Base-by-base conservation (phyloP, 2,113 vertebrate genomes). In the Nansenia antarctica region DNA sequence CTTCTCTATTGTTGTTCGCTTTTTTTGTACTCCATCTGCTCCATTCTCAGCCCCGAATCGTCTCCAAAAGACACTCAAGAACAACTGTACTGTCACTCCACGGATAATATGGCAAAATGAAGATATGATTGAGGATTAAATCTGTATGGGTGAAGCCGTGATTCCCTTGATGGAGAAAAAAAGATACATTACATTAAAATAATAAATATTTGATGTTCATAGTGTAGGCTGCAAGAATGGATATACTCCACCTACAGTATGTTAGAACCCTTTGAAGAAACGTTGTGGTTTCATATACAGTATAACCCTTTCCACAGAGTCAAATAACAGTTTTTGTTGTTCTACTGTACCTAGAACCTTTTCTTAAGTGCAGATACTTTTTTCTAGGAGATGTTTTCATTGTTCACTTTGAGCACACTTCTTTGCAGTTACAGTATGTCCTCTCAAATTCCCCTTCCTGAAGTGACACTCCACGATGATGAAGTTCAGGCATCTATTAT, bases 1-100 rank as follows among this genome's bases (percentile, higher is more conserved):
- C 37, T 69, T 64, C 57, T 69, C 59, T 61, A 67, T 57, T 47
- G 39, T 57, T 69, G 39, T 35, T n/a, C n/a, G n/a, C n/a, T n/a
- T n/a, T n/a, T 71, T 64, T 59, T 60, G 53, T 59, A n/a, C n/a
- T 15, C 53, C 22, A 2, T 12, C 9, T 62, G 26, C 18, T 20
- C 18, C 30, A 29, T 27, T 47, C 18, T 35, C 62, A 20, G 47
- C 30, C 31, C 47, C 5, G 18, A n/a, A 31, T 62, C 22, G 24
- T n/a, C n/a, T 59, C 58, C 49, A 12, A 30, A 67, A 61, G 42
- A 72, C 53, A n/a, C 58, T 27, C 22, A 39, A n/a, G n/a, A n/a
- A n/a, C n/a, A n/a, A n/a, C n/a, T n/a, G n/a, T n/a, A n/a, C n/a
- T 69, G 62, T 64, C 66, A 49, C 55, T 60, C 37, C 30, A 60